Conservation (phyloP, 2,888 invertebrate species). For the Eupelmus urozonus region DNA sequence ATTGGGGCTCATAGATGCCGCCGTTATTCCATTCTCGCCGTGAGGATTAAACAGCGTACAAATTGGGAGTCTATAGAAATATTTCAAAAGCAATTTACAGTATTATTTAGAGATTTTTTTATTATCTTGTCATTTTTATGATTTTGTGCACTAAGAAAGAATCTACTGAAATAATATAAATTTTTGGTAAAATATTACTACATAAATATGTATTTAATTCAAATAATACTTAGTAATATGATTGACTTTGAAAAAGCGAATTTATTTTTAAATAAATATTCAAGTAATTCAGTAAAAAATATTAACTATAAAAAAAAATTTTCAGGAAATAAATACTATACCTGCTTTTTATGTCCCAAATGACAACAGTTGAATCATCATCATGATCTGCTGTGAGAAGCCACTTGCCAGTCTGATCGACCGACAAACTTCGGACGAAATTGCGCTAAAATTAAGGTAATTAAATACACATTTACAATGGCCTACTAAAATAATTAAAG, state of each 20-base stretch:
- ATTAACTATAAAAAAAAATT: no score
- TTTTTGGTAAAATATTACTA: neutral
- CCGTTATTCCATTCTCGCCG: slow-evolving; percentile 74
- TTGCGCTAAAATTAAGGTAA: slow-evolving; percentile 76
- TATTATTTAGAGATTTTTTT: neutral
- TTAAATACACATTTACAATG: neutral
- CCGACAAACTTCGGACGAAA: slow-evolving; percentile 78
- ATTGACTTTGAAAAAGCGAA: no score
- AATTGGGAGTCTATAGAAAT: slow-evolving; percentile 79
- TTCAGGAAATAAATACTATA: slow-evolving; percentile 54
- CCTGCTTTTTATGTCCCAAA: slow-evolving; percentile 80
- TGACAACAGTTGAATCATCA: slow-evolving; percentile 79
- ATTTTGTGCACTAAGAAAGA: no score
- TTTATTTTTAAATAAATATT: no score
- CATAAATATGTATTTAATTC: no score
- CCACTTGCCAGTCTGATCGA: slow-evolving; percentile 80
- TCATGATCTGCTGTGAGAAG: slow-evolving; percentile 81
- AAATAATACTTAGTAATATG: no score
- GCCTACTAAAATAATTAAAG: neutral
- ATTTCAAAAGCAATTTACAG: no score
- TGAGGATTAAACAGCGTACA: slow-evolving; percentile 80
- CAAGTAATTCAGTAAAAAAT: no score
- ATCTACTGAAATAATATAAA: neutral
- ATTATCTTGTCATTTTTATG: no score
- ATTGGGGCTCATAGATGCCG: slow-evolving; percentile 79